phyloP scores from a whole-genome alignment of 1,140 invertebrate species.

The Scaptomyza graminum region DNA sequence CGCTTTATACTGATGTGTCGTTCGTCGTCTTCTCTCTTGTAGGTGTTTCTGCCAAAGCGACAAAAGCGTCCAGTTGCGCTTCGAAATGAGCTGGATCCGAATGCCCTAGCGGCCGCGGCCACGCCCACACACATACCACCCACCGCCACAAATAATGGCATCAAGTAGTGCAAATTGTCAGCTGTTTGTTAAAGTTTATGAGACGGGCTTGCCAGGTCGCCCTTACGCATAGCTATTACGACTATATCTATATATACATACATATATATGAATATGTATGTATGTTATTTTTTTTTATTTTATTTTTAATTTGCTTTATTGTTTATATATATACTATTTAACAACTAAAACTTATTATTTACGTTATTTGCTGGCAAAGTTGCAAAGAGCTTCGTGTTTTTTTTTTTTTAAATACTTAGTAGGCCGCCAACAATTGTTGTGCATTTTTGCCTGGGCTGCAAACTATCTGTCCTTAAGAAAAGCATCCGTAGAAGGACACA shows the following conservation, averaged over 20 bases:
- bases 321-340: slow-evolving; percentile 7
- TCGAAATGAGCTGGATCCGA: neutral
- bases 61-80: slow-evolving; percentile 25
- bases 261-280: slow-evolving; percentile 5
- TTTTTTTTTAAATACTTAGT: too few species aligned
- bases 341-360: slow-evolving; percentile 2
- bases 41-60: slow-evolving; percentile 66
- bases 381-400: neutral
- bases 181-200: slow-evolving; percentile 43
- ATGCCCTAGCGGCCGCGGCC: slow-evolving; percentile 10
- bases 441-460: neutral
- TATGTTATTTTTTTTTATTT: slow-evolving; percentile 10
- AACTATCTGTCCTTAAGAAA: neutral
- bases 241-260: slow-evolving; percentile 9
- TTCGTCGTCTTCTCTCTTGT: slow-evolving; percentile 15
- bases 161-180: slow-evolving; percentile 63
- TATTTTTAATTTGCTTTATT: neutral
- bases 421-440: neutral
- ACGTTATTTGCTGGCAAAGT: neutral
- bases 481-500: neutral
- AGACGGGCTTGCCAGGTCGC: neutral
- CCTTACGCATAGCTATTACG: slow-evolving; percentile 28
- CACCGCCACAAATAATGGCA: slow-evolving; percentile 52
- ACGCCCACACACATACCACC: slow-evolving; percentile 11
- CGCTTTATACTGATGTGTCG: slow-evolving; percentile 11